Percentiles rank a stretch among this genome's conserved stretches.
phyloP scores from a whole-genome alignment of 2,113 vertebrate species.

The Ginglymostoma cirratum region DNA sequence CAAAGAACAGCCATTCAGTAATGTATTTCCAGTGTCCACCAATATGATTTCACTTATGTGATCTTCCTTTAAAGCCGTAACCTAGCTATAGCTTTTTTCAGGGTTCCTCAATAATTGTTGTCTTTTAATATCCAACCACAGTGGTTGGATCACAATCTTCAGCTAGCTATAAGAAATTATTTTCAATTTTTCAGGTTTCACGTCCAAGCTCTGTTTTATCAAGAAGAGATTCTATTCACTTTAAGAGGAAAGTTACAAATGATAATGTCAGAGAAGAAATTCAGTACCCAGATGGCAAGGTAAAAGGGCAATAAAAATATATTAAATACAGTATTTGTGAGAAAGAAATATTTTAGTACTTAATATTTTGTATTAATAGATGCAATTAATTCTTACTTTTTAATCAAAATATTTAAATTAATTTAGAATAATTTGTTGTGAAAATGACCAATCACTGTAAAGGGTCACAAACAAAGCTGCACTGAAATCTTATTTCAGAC shows the following conservation, averaged over 20 bases:
- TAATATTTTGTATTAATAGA: neutral
- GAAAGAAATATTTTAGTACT: neutral
- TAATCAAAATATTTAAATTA: neutral
- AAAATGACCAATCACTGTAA: neutral
- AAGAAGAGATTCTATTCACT: slow-evolving; percentile 34
- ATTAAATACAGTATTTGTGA: neutral
- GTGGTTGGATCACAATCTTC: neutral
- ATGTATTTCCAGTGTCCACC: neutral
- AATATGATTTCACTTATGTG: neutral
- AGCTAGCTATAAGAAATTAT: neutral
- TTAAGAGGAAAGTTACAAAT: slow-evolving; percentile 40
- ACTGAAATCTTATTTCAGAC: no score
- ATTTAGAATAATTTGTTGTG: neutral
- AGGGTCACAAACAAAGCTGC: neutral
- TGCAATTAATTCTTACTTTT: neutral
- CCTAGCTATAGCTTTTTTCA: neutral
- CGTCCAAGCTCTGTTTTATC: slow-evolving; percentile 43
- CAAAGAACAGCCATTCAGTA: neutral
- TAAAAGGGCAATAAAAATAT: slow-evolving; percentile 39
- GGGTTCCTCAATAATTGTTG: neutral
- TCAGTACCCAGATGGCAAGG: slow-evolving; percentile 54
- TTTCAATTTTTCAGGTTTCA: slow-evolving; percentile 37
- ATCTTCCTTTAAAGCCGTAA: neutral
- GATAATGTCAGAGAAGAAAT: slow-evolving; percentile 51
- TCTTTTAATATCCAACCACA: neutral